These are phyloP conservation scores for Hylaeus volcanicus DNA, from an alignment of 1,140 invertebrate genomes.

Conservation along the genomic window DNA sequence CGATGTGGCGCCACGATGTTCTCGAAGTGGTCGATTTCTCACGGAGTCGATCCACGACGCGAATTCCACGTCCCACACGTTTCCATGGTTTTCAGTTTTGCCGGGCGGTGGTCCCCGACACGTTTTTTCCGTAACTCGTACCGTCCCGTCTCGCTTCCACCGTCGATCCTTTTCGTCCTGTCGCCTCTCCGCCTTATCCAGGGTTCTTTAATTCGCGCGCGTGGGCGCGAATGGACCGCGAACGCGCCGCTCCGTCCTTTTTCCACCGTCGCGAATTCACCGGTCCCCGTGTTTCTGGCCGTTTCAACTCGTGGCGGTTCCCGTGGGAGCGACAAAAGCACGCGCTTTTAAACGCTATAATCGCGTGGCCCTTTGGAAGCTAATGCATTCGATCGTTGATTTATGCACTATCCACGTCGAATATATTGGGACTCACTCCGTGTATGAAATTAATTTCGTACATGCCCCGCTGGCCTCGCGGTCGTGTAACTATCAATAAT, in stretches of 20 bases:
- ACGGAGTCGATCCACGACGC: slow-evolving; percentile 35
- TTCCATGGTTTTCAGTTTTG: slow-evolving; percentile 63
- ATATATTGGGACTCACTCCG: slow-evolving; percentile 69
- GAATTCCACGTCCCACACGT: slow-evolving; percentile 61
- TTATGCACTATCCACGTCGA: slow-evolving; percentile 70
- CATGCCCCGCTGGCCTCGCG: slow-evolving; percentile 70
- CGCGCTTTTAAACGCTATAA: slow-evolving; percentile 66
- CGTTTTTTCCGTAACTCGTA: slow-evolving; percentile 42
- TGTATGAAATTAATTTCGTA: slow-evolving; percentile 78
- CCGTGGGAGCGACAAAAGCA: slow-evolving; percentile 52
- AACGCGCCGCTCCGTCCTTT: slow-evolving; percentile 27
- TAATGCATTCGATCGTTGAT: slow-evolving; percentile 76
- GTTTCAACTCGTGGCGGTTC: slow-evolving; percentile 10
- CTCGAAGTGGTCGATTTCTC: slow-evolving; percentile 57
- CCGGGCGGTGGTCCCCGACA: slow-evolving; percentile 47
- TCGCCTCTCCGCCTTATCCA: slow-evolving; percentile 61
- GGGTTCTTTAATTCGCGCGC: slow-evolving; percentile 71
- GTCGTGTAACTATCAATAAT: slow-evolving; percentile 73
- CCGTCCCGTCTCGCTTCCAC: slow-evolving; percentile 9
- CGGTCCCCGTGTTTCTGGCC: slow-evolving; percentile 3
- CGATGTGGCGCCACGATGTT: slow-evolving; percentile 62
- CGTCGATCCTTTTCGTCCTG: slow-evolving; percentile 16
- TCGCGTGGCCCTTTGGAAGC: slow-evolving; percentile 67
- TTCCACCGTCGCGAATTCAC: slow-evolving; percentile 18
- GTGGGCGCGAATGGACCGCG: slow-evolving; percentile 63